Percentiles rank a stretch among this genome's conserved stretches.
phyloP scores from a whole-genome alignment of 2,113 vertebrate genomes.

The Tauraco erythrolophus region DNA sequence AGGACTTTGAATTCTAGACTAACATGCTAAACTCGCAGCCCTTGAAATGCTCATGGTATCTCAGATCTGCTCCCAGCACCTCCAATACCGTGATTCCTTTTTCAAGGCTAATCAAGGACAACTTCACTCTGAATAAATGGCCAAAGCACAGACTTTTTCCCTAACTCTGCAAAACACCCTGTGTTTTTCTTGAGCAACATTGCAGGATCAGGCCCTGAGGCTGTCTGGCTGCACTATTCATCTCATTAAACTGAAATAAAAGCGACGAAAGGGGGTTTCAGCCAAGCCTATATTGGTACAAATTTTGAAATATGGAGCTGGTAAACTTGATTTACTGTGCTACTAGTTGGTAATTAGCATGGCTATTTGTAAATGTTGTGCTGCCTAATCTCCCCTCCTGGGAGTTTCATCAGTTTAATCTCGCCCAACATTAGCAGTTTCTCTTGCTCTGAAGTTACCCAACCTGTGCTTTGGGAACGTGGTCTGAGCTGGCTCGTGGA shows the following conservation, averaged over 20 bases:
- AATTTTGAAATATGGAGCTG: neutral
- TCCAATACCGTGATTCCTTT: neutral
- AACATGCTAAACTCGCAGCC: neutral
- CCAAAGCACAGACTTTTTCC: neutral
- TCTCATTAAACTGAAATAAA: neutral
- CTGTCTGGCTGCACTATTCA: neutral
- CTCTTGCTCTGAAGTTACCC: neutral
- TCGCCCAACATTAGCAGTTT: neutral
- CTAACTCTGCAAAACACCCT: neutral
- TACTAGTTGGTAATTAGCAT: neutral
- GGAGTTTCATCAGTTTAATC: neutral
- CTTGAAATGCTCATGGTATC: neutral
- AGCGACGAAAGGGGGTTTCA: neutral
- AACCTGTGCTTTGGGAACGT: rapidly evolving
- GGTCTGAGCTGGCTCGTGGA: rapidly evolving
- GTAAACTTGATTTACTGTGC: neutral
- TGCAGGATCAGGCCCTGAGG: neutral
- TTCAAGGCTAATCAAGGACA: neutral
- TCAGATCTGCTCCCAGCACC: neutral
- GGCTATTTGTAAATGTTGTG: neutral
- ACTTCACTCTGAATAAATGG: neutral
- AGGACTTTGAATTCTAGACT: neutral
- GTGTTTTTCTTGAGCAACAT: neutral
- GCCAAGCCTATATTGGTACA: neutral
- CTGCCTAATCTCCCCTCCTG: neutral